A percentile compares a stretch with the other conserved stretches of the same genome.
Conservation (phyloP, 2,113 vertebrate genomes). For the Oplegnathus fasciatus region DNA sequence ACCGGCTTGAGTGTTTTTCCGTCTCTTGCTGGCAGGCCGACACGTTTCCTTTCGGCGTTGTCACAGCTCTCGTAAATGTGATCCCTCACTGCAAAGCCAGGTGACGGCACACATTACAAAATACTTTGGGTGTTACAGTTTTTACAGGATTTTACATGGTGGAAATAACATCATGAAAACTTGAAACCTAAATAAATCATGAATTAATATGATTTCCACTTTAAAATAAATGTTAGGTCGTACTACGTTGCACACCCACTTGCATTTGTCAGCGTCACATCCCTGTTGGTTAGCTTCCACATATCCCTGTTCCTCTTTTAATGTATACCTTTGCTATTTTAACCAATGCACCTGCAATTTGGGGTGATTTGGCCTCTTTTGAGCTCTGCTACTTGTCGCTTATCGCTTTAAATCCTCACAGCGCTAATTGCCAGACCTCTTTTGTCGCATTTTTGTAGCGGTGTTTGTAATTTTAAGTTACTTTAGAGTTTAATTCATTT, state of each 20-base stretch:
- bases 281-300: not conserved
- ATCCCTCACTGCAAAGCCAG: not conserved
- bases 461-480: not conserved
- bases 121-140: not conserved
- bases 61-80: slow-evolving; percentile 2
- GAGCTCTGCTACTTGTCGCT: not conserved
- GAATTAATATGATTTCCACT: not conserved
- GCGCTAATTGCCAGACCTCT: not conserved
- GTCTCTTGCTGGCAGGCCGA: slow-evolving; percentile 20
- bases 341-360: not conserved
- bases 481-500: not conserved
- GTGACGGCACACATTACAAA: slow-evolving; percentile 21
- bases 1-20: slow-evolving; percentile 45
- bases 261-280: not conserved
- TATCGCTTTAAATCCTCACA: not conserved
- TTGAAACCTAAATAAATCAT: not conserved
- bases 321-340: not conserved
- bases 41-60: slow-evolving; percentile 36
- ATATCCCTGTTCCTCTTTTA: not conserved
- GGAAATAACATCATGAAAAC: slow-evolving; percentile 5
- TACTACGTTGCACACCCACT: not conserved
- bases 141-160: not conserved
- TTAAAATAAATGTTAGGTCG: not conserved
- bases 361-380: no score
- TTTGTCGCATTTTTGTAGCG: not conserved